Base-by-base conservation (phyloP, 2,797 vertebrate genomes). In the Poecilia wingei region DNA sequence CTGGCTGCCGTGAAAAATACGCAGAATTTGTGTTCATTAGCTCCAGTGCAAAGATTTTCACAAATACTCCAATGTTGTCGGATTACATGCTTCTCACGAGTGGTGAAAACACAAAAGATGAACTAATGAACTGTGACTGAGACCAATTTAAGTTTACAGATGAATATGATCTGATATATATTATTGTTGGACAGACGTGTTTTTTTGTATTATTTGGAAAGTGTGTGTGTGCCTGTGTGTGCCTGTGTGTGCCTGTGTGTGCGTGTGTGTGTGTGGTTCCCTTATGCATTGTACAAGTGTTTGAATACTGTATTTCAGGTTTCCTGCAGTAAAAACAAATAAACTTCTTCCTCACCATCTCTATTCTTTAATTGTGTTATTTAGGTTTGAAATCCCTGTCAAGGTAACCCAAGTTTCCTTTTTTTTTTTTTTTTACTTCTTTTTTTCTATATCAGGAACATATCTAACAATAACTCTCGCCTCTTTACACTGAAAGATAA, bases 401-500 rank as follows among this genome's bases (percentile, higher is more conserved):
- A 46, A 22, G 70, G 20, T 12, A 74, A 59, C 16, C 7, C 43
- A 8, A 78, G 73, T 55, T 36, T 20, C 12, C 14, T 8, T 0
- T 3, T 53, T 64, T 59, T 64, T 31, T 31, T 31, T 57, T 68
- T 59, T 74, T 1, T 45, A 31, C 0, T 46, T 59, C 49, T 74
- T 55, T 47, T 47, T 75, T 57, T 4, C 20, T 72, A 2, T 57
- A 75, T 78, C 74, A 57, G n/a, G 31, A 77, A 59, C 9, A 74
- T 46, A 81, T 85, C 75, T 73, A 57, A 36, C 68, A 70, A 71
- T 55, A 57, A 36, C n/a, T 6, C 3, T 51, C 68, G 4, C 4
- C 45, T 36, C 12, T 84, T 74, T 74, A 53, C 73, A 18, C 8
- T 78, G 43, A 81, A 83, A 87, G 80, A 90, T 89, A 91, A 88